Base-by-base conservation (phyloP, 1,140 invertebrate genomes). In the Dendroctonus ponderosae region DNA sequence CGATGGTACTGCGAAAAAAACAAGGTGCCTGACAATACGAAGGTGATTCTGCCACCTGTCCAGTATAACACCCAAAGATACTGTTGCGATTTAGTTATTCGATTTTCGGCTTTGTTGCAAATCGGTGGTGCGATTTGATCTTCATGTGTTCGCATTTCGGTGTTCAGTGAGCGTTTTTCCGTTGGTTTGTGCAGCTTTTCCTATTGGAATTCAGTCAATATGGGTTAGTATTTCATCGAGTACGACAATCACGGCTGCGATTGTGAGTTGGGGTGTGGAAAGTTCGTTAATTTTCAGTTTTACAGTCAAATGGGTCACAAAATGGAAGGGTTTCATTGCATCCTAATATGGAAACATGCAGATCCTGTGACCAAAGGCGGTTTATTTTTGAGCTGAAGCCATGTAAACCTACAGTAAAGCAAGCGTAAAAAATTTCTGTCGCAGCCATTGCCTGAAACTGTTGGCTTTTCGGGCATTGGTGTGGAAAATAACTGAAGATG, bases 181-280 rank as follows among this genome's bases (percentile, higher is more conserved):
- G 12, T 12, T 46, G 44, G 12, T 46, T 46, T 46, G 12, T 46
- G 44, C 44, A 14, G 4, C 4, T 46, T 46, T 46, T 46, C 12
- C 12, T 46, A 4, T 11, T 46, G 44, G 9, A 14, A 11, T 9
- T 46, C 12, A 11, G 44, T 9, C 12, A 11, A 39, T 54, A 70
- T 69, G 68, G 69, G 66, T 70, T 69, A 69, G 67, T 72, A 43
- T 71, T 60, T n/a, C n/a, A n/a, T n/a, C n/a, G n/a, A n/a, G n/a
- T n/a, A n/a, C n/a, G n/a, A n/a, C n/a, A n/a, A n/a, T n/a, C n/a
- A n/a, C n/a, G n/a, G n/a, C n/a, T n/a, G n/a, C n/a, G 62, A 44
- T 40, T 64, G 62, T 63, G 7, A 15, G 46, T 49, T 68, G 52
- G 40, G 39, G 7, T 8, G 3, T 51, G 14, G 48, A 54, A 9